phyloP scores from a whole-genome alignment of 2,113 vertebrate species.

The Lampris incognitus region DNA sequence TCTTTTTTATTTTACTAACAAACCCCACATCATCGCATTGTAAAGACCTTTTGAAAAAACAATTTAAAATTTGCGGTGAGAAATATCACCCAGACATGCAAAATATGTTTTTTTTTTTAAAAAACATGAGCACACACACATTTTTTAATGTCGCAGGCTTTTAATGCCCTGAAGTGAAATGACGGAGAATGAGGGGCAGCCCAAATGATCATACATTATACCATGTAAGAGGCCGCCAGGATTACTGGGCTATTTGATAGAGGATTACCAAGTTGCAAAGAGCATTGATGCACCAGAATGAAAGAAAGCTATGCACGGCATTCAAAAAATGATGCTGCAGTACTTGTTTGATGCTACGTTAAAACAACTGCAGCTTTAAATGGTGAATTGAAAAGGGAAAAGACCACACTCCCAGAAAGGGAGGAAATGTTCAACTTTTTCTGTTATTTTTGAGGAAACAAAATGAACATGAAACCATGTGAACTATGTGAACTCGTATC shows the following conservation, averaged over 20 bases:
- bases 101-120: neutral
- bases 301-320: conserved; percentile 52
- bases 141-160: conserved; percentile 39
- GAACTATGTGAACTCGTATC: too few species aligned
- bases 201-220: conserved; percentile 78
- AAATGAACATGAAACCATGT: too few species aligned
- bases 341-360: conserved; percentile 23
- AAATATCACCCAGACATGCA: conserved; percentile 3
- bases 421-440: too few species aligned
- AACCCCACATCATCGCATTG: neutral
- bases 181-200: conserved; percentile 62
- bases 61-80: neutral
- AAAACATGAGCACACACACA: conserved; percentile 8
- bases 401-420: too few species aligned
- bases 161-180: conserved; percentile 60
- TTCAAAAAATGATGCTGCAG: conserved; percentile 31
- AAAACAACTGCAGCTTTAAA: neutral
- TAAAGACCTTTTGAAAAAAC: conserved; percentile 20
- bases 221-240: conserved; percentile 72
- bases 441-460: too few species aligned
- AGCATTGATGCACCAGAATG: conserved; percentile 73
- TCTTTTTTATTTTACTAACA: neutral
- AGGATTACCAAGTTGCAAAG: conserved; percentile 82
- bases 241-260: conserved; percentile 77
- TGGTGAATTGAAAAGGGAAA: neutral